Evolutionary conservation across 2,888 invertebrate species (phyloP).

Genomic region (Euplagia quadripunctaria): DNA sequence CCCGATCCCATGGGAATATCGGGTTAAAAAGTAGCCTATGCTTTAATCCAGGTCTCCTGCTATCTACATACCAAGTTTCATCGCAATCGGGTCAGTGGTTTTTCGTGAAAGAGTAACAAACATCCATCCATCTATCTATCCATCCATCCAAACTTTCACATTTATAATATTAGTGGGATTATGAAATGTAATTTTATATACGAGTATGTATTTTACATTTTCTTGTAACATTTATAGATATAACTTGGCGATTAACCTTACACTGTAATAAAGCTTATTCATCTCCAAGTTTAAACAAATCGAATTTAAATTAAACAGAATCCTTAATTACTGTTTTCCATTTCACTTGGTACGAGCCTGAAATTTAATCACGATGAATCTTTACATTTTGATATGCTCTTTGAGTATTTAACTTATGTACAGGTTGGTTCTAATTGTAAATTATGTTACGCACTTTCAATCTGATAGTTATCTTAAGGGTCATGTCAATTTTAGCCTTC

Average conservation of each 20-base stretch:
- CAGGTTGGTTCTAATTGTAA: slow-evolving; percentile 16
- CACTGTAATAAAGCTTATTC: not conserved
- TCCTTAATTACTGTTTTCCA: slow-evolving; percentile 36
- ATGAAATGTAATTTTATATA: too few species aligned
- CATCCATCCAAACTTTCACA: too few species aligned
- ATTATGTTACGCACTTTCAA: not conserved
- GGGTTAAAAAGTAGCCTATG: too few species aligned
- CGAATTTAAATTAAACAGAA: slow-evolving; percentile 8
- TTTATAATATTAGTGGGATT: too few species aligned
- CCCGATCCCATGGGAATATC: too few species aligned
- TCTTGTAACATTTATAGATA: not conserved
- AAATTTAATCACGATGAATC: slow-evolving; percentile 45
- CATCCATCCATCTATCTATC: too few species aligned
- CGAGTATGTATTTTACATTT: too few species aligned
- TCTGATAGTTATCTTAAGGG: not conserved
- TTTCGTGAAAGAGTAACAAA: too few species aligned
- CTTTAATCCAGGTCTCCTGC: too few species aligned
- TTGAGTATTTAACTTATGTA: slow-evolving; percentile 24
- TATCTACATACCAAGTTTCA: too few species aligned
- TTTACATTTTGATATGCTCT: slow-evolving; percentile 31
- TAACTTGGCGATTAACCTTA: not conserved
- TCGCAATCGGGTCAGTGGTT: too few species aligned
- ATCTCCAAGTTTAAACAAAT: not conserved
- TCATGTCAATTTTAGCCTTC: not conserved
- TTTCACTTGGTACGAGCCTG: slow-evolving; percentile 47